Base-by-base conservation (phyloP, 2,888 invertebrate genomes). In the Andrena minutula region DNA sequence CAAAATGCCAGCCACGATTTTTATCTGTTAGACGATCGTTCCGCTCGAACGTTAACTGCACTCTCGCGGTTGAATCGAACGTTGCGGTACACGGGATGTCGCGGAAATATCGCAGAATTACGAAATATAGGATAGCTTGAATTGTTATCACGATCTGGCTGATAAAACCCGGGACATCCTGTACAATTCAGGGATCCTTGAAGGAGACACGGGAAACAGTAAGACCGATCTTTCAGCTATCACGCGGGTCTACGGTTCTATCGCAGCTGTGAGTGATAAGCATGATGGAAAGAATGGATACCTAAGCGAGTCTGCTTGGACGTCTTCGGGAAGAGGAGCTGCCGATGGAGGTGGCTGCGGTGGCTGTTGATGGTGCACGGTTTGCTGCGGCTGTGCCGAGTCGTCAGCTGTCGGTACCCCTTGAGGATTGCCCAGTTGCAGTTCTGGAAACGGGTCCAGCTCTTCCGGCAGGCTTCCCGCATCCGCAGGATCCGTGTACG, bases 371-470 rank as follows among this genome's bases (percentile, higher is more conserved):
- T 92, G 91, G 65, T 91, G 90, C 32, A 90, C 89, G 6, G 91
- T 91, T 20, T 92, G 93, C n/a, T 93, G 93, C 1, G 92, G 92
- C 51, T 92, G 92, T 61, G 93, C 88, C 28, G 92, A 90, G 35
- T 92, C 92, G 77, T 92, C 92, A 6, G 91, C 87, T 23, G 86
- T 84, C 10, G 91, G 84, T n/a, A 91, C 90, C 58, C 88, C 88
- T 80, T 93, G 92, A 75, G 92, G 89, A 91, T 92, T 93, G 28
- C 91, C 91, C 49, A 93, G 85, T 61, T 93, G 96, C 80, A 96
- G 96, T 95, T 96, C 97, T 85, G 96, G 96, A 93, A 97, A 96
- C 41, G 97, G 96, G 92, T 97, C 97, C 92, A 97, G 94, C 90
- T 97, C 96, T 93, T 97, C 97, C 92, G 96, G 96, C 91, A 96